phyloP scores from a whole-genome alignment of 2,797 vertebrate species.

The Atherinosoma microstoma region DNA sequence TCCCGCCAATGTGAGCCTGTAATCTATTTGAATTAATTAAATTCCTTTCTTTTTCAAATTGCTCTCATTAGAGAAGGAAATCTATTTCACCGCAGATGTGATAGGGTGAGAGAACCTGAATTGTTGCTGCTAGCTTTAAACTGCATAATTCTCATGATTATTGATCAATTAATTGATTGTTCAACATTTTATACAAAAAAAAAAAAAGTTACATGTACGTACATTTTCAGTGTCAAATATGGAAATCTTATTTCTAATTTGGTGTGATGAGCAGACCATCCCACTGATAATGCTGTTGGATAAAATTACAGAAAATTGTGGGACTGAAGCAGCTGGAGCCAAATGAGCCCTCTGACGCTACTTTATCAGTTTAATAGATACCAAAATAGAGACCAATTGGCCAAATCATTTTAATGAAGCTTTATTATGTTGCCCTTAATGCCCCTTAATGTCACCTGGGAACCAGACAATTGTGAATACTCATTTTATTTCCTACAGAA shows the following conservation, averaged over 20 bases:
- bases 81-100: not conserved
- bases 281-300: too few relatives aligned
- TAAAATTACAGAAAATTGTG: not conserved
- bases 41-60: not conserved
- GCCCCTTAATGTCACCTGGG: too few relatives aligned
- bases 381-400: too few relatives aligned
- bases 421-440: too few relatives aligned
- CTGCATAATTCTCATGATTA: not conserved
- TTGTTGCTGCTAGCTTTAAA: not conserved
- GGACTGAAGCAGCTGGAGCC: not conserved
- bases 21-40: not conserved
- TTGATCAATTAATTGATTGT: not conserved
- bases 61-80: slow-evolving; percentile 15
- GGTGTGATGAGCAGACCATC: too few relatives aligned
- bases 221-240: not conserved
- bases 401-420: too few relatives aligned
- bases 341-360: not conserved
- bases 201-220: not conserved
- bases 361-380: too few relatives aligned
- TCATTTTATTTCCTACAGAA: too few relatives aligned
- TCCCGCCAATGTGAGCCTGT: not conserved
- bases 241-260: not conserved
- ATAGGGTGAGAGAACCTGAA: not conserved
- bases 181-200: not conserved
- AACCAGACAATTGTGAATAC: too few relatives aligned